A percentile compares a stretch with the other conserved stretches of the same genome.
These are phyloP conservation scores for Theocolax elegans DNA, from an alignment of 1,140 invertebrate genomes.

Conservation along the genomic window DNA sequence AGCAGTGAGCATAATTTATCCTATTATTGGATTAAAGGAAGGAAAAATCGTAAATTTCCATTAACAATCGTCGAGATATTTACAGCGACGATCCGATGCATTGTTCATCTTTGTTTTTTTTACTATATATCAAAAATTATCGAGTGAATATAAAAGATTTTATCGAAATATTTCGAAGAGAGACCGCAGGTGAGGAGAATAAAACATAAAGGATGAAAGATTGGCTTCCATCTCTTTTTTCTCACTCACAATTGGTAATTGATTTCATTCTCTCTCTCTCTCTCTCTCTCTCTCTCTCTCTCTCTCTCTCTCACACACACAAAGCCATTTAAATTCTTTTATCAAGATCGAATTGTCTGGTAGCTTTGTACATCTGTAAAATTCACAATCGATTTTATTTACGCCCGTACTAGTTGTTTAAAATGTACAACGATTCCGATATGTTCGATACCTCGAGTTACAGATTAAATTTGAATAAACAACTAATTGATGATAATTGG, in stretches of 20 bases:
- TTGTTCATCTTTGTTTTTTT: too few relatives aligned
- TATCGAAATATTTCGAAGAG: too few relatives aligned
- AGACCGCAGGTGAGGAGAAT: too few relatives aligned
- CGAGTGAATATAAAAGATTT: too few relatives aligned
- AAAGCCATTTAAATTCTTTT: constrained; percentile 11
- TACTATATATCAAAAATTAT: too few relatives aligned
- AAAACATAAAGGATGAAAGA: too few relatives aligned
- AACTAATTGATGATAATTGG: neutral
- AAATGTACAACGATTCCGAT: neutral
- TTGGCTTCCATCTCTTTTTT: constrained; percentile 10
- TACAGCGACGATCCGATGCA: too few relatives aligned
- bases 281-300: neutral
- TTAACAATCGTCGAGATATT: too few relatives aligned
- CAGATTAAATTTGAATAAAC: constrained; percentile 7
- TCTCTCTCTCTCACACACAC: too few relatives aligned
- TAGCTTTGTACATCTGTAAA: neutral
- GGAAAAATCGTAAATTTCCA: too few relatives aligned
- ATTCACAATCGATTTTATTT: constrained; percentile 27
- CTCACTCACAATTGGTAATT: neutral
- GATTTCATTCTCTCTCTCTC: constrained; percentile 5
- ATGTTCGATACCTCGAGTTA: neutral
- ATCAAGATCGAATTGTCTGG: neutral
- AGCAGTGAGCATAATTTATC: too few relatives aligned
- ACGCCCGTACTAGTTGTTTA: neutral
- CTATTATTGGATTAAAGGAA: too few relatives aligned